Conservation (phyloP, 2,888 invertebrate genomes). For the Trissonchulus sp. region DNA sequence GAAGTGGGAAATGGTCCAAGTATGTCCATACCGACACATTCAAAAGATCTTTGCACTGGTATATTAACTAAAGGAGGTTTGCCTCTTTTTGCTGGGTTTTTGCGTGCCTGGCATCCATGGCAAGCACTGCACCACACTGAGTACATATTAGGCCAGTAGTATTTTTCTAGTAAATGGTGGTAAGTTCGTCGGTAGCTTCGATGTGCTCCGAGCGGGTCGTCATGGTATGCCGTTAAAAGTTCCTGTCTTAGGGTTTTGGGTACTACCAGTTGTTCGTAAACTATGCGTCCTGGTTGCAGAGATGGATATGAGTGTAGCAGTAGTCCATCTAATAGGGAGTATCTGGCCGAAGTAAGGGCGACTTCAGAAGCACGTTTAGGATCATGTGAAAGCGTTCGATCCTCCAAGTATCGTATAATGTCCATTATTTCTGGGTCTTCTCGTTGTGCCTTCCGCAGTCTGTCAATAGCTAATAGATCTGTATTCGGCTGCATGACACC, state of each 20-base stretch:
- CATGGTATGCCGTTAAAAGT: constrained; percentile 21
- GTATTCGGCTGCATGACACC: too few relatives aligned
- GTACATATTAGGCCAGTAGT: constrained; percentile 36
- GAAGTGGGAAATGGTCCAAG: constrained; percentile 38
- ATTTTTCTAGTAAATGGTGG: too few relatives aligned
- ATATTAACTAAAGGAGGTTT: constrained; percentile 29
- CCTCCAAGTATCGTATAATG: too few relatives aligned
- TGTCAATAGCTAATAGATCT: too few relatives aligned
- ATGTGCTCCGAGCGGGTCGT: constrained; percentile 34
- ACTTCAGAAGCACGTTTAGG: too few relatives aligned
- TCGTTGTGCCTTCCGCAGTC: too few relatives aligned
- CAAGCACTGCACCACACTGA: constrained; percentile 31
- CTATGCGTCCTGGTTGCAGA: too few relatives aligned
- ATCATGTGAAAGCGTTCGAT: too few relatives aligned
- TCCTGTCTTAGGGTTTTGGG: neutral
- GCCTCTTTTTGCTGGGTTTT: constrained; percentile 15
- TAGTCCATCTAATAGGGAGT: too few relatives aligned
- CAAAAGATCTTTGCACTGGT: constrained; percentile 35
- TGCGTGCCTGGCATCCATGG: constrained; percentile 33
- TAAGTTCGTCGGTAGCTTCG: constrained; percentile 35
- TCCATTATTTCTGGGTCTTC: too few relatives aligned
- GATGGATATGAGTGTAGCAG: too few relatives aligned
- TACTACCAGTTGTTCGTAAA: constrained; percentile 9
- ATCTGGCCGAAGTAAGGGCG: too few relatives aligned
- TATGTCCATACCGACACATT: constrained; percentile 37